Evolutionary conservation across 2,797 vertebrate genomes (phyloP).

Genomic region (Hydrolagus colliei): DNA sequence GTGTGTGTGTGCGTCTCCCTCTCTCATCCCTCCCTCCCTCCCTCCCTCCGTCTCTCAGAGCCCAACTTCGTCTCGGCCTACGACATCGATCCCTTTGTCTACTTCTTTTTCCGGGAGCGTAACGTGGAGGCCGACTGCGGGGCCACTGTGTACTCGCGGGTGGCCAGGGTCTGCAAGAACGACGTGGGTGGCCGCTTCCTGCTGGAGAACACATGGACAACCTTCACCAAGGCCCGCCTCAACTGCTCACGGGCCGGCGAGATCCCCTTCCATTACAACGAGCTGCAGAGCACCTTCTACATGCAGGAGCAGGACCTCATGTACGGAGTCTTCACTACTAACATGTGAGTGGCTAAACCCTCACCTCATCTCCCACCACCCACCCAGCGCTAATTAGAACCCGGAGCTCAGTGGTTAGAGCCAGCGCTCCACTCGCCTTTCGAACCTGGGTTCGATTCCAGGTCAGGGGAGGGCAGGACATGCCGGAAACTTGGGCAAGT

Average conservation of each 20-base stretch:
- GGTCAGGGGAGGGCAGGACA: too few relatives aligned
- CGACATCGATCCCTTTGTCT: conserved; percentile 87
- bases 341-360: conserved; percentile 73
- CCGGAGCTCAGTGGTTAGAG: too few relatives aligned
- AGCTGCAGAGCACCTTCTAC: conserved; percentile 94
- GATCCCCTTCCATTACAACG: conserved; percentile 93
- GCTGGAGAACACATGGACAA: conserved; percentile 96
- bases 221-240: conserved; percentile 91
- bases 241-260: conserved; percentile 94
- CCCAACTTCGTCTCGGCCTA: conserved; percentile 96
- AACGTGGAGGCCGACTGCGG: conserved; percentile 94
- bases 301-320: conserved; percentile 92
- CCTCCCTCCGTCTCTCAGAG: conserved; percentile 53
- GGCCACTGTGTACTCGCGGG: conserved; percentile 86
- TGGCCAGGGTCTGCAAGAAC: conserved; percentile 92
- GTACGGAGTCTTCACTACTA: conserved; percentile 95
- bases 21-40: too few relatives aligned
- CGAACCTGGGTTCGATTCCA: too few relatives aligned
- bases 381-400: neutral
- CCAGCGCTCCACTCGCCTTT: too few relatives aligned
- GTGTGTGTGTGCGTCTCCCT: too few relatives aligned
- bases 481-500: too few relatives aligned
- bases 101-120: conserved; percentile 93
- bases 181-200: conserved; percentile 89
- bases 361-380: neutral